A percentile compares a stretch with the other conserved stretches of the same genome.
These are phyloP conservation scores for Seriola dumerili DNA, from an alignment of 2,113 vertebrate species.

Conservation along the genomic window DNA sequence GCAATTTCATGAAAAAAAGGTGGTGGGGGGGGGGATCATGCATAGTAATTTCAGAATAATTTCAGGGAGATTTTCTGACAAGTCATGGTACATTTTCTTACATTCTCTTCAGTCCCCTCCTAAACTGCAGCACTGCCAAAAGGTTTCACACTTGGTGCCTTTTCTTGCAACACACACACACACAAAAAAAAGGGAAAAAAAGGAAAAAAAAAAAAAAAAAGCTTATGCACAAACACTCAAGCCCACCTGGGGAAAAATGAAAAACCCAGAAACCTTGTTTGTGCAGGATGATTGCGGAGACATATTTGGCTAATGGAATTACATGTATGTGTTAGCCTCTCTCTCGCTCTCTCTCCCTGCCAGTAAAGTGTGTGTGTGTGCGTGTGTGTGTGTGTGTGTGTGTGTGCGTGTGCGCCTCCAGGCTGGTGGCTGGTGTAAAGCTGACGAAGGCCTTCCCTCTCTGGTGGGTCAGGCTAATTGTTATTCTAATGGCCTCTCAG, in stretches of 20 bases:
- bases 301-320: constrained; percentile 68
- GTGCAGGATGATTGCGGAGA: constrained; percentile 58
- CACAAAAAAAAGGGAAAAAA: neutral
- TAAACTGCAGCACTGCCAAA: constrained; percentile 29
- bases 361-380: constrained; percentile 27
- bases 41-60: constrained; percentile 51
- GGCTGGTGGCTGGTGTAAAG: constrained; percentile 61
- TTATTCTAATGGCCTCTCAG: constrained; percentile 87
- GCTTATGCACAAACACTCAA: constrained; percentile 11
- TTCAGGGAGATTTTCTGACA: constrained; percentile 56
- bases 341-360: constrained; percentile 32
- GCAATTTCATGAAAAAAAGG: constrained; percentile 37
- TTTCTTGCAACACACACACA: constrained; percentile 19
- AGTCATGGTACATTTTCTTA: constrained; percentile 43
- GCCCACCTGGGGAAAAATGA: constrained; percentile 32
- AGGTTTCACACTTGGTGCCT: constrained; percentile 20
- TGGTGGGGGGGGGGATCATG: neutral
- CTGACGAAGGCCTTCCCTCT: constrained; percentile 77
- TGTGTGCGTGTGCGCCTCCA: constrained; percentile 54
- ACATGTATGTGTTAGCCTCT: constrained; percentile 52
- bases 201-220: neutral
- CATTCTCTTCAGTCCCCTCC: constrained; percentile 16
- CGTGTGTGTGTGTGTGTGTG: constrained; percentile 27
- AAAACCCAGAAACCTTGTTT: constrained; percentile 61
- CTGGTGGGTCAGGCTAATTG: constrained; percentile 86